Conservation (phyloP, 1,140 invertebrate species). For the Battus philenor region DNA sequence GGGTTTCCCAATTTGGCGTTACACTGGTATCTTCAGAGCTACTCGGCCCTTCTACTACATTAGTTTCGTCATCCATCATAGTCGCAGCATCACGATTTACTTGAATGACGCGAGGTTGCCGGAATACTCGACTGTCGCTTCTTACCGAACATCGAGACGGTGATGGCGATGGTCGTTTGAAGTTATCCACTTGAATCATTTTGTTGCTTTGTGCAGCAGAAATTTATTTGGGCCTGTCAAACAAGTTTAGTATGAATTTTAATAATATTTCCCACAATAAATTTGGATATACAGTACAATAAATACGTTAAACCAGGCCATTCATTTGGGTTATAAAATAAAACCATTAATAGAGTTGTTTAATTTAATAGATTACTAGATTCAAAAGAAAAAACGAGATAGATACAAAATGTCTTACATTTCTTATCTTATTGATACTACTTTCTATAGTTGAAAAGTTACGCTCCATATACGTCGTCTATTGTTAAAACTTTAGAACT, state of each 20-base stretch:
- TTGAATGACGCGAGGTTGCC: conserved; percentile 67
- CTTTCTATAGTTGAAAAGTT: background rate
- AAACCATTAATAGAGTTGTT: too few relatives aligned
- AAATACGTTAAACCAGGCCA: background rate
- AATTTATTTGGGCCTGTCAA: background rate
- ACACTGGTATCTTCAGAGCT: conserved; percentile 21
- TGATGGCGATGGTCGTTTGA: conserved; percentile 59
- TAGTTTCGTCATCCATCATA: conserved; percentile 64
- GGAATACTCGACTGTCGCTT: conserved; percentile 54
- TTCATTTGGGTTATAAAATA: too few relatives aligned
- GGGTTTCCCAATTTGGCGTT: conserved; percentile 43
- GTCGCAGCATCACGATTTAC: conserved; percentile 72
- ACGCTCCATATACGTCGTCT: background rate
- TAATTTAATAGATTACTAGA: background rate
- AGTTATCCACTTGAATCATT: conserved; percentile 63
- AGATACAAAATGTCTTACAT: background rate
- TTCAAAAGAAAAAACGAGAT: background rate
- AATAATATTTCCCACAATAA: background rate
- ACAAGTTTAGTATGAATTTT: background rate
- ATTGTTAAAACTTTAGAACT: conserved; percentile 1
- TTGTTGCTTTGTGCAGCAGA: conserved; percentile 1
- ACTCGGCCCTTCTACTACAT: conserved; percentile 22
- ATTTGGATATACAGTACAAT: background rate
- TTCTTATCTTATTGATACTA: background rate
- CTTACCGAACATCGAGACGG: conserved; percentile 64